Evolutionary conservation across 2,113 vertebrate genomes (phyloP).

Genomic region (Brachypodius melanocephalos): DNA sequence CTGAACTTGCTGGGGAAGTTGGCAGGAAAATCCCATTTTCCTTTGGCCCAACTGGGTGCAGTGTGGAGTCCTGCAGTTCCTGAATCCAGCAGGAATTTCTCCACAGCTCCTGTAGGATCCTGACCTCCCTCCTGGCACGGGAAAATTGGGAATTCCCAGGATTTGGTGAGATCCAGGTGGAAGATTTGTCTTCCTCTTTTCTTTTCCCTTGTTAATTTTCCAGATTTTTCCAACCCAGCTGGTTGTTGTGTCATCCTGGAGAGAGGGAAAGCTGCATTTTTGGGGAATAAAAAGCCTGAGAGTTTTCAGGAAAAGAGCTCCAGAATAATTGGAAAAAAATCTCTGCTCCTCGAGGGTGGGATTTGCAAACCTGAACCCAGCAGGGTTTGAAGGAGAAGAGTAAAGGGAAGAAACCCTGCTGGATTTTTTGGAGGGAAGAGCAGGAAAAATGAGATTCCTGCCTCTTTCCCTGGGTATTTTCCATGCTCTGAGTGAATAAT

Average conservation of each 20-base stretch:
- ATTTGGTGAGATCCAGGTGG: background rate
- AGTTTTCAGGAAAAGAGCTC: background rate
- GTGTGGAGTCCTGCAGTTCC: background rate
- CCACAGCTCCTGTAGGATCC: background rate
- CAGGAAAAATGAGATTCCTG: background rate
- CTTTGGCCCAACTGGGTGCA: background rate
- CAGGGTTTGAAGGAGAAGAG: background rate
- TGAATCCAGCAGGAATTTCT: background rate
- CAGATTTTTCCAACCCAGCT: background rate
- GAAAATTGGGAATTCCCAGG: background rate
- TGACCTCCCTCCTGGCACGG: background rate
- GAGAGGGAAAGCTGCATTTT: background rate
- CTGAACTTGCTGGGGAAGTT: background rate
- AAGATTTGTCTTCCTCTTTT: background rate
- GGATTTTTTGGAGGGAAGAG: background rate
- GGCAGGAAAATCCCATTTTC: background rate
- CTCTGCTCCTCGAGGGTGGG: background rate
- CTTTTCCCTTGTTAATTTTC: background rate
- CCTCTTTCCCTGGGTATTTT: background rate
- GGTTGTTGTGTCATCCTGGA: background rate
- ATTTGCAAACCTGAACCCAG: background rate
- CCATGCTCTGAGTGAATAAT: background rate
- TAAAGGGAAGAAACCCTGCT: background rate
- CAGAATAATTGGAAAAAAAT: background rate
- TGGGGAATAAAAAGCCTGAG: background rate